Conservation (phyloP, 2,888 invertebrate genomes). For the Pteria penguin region DNA sequence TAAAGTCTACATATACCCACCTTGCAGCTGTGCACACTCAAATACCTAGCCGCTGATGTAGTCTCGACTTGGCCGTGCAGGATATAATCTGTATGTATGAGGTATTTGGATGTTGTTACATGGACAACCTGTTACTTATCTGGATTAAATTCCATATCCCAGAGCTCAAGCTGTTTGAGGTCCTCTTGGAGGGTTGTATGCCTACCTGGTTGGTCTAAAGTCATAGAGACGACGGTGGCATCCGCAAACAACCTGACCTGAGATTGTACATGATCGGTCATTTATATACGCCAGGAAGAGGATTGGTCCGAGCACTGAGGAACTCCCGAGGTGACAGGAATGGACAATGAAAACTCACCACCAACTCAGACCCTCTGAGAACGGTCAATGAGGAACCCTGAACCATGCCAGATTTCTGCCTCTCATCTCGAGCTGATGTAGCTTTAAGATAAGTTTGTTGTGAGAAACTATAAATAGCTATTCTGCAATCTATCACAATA, state of each 20-base stretch:
- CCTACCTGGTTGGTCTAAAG: background rate
- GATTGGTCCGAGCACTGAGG: background rate
- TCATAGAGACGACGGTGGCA: background rate
- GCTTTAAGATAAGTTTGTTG: background rate
- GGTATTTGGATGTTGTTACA: background rate
- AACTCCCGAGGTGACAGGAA: background rate
- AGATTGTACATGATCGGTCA: background rate
- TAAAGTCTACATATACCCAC: background rate
- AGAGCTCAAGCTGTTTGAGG: background rate
- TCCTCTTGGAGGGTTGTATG: background rate
- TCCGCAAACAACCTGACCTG: background rate
- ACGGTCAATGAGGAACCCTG: background rate
- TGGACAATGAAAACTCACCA: background rate
- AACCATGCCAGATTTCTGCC: background rate
- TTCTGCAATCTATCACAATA: background rate
- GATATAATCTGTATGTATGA: background rate
- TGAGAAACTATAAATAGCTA: background rate
- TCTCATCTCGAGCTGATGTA: background rate
- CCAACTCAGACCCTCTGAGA: background rate
- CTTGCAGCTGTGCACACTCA: background rate
- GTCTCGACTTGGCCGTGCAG: background rate
- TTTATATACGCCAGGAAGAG: background rate
- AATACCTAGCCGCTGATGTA: background rate
- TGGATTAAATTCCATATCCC: background rate
- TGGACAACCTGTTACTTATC: background rate